phyloP scores from a whole-genome alignment of 2,888 invertebrate species.

The Gnatocerus cornutus region DNA sequence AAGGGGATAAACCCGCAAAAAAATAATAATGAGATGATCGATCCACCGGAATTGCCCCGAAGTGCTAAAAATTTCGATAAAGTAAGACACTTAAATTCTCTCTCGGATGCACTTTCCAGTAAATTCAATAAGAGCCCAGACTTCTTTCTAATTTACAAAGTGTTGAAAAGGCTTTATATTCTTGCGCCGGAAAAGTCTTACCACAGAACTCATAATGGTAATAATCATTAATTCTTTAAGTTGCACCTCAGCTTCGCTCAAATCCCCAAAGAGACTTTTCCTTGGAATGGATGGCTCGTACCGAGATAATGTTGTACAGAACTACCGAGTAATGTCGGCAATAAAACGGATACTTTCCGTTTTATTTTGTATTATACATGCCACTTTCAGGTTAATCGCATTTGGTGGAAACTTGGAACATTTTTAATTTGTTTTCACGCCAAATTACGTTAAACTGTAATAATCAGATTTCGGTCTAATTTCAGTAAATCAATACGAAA shows the following conservation, averaged over 20 bases:
- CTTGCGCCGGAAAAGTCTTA: no score
- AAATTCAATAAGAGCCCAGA: no score
- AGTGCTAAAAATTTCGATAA: no score
- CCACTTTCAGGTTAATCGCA: background rate
- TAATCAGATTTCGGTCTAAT: no score
- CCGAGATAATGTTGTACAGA: background rate
- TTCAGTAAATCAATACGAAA: no score
- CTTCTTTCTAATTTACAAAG: no score
- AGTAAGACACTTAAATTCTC: no score
- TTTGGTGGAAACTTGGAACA: background rate
- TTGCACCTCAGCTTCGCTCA: background rate
- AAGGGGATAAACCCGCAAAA: no score
- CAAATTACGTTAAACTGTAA: background rate
- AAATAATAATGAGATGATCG: no score
- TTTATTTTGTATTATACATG: background rate
- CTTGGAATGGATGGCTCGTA: constrained; percentile 1
- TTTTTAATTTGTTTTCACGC: background rate
- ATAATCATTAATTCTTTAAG: constrained; percentile 4
- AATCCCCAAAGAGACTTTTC: background rate
- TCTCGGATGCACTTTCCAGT: no score
- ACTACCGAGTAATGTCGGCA: background rate
- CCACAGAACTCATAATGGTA: background rate
- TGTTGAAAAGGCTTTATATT: no score
- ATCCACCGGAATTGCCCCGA: no score
- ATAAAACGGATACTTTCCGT: constrained; percentile 2